Conservation (phyloP, 2,113 vertebrate species). For the Vombatus ursinus region DNA sequence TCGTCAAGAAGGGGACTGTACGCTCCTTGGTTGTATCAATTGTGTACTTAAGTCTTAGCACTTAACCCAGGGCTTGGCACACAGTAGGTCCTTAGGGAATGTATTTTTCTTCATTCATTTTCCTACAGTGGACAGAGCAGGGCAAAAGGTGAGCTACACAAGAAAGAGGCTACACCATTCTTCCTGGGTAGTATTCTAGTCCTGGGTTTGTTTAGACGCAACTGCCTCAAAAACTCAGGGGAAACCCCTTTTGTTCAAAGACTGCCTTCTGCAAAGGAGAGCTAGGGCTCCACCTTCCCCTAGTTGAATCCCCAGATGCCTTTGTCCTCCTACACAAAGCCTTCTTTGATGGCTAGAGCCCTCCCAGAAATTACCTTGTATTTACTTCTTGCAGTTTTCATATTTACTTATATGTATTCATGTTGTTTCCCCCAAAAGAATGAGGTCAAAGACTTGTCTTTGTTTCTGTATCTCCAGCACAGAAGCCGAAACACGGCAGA, state of each 20-base stretch:
- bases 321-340: background rate
- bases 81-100: background rate
- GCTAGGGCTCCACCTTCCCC: background rate
- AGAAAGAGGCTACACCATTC: background rate
- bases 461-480: background rate
- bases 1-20: background rate
- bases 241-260: background rate
- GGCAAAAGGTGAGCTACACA: background rate
- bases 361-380: background rate
- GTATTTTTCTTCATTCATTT: background rate
- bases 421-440: background rate
- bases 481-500: background rate
- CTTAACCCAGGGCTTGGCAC: background rate
- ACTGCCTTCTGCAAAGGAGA: background rate
- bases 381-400: background rate
- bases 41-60: background rate
- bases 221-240: background rate
- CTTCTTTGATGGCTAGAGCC: background rate
- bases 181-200: background rate
- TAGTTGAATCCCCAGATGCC: background rate
- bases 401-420: background rate
- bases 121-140: background rate
- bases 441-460: background rate
- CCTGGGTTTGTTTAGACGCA: background rate
- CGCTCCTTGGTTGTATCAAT: background rate